Percentiles rank a stretch among this genome's conserved stretches.
phyloP scores from a whole-genome alignment of 2,113 vertebrate genomes.

The Erinaceus europaeus region DNA sequence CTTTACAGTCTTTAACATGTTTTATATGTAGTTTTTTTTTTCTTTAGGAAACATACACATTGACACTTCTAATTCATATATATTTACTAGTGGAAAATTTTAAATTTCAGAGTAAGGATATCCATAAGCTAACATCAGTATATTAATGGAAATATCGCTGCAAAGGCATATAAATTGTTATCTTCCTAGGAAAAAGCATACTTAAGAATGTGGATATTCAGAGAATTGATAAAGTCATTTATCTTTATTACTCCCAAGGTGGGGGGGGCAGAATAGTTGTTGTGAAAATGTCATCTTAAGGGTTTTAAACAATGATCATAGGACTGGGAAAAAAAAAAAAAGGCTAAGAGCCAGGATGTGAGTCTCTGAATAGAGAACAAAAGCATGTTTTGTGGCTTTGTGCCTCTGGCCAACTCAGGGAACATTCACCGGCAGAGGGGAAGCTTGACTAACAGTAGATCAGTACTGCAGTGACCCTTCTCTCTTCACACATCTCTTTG shows the following conservation, averaged over 20 bases:
- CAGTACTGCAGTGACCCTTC: too few relatives aligned
- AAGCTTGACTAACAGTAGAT: too few relatives aligned
- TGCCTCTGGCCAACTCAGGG: too few relatives aligned
- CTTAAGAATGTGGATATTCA: neutral
- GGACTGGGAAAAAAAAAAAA: too few relatives aligned
- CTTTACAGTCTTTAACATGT: too few relatives aligned
- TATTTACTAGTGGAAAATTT: constrained; percentile 14
- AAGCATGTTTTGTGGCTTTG: too few relatives aligned
- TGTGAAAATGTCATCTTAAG: neutral
- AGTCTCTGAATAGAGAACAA: too few relatives aligned
- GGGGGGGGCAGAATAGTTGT: neutral
- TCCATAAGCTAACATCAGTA: neutral
- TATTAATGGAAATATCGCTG: neutral
- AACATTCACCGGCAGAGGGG: too few relatives aligned
- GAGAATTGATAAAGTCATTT: neutral
- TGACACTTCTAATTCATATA: neutral
- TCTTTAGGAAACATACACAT: too few relatives aligned
- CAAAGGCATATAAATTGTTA: neutral
- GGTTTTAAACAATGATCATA: neutral
- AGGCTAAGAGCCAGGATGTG: too few relatives aligned
- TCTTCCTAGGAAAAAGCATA: neutral
- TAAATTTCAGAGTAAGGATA: neutral
- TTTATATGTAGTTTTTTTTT: too few relatives aligned
- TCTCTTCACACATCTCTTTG: too few relatives aligned
- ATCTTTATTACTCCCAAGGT: neutral